Base-by-base conservation (phyloP, 2,113 vertebrate genomes). In the Asarcornis scutulata region DNA sequence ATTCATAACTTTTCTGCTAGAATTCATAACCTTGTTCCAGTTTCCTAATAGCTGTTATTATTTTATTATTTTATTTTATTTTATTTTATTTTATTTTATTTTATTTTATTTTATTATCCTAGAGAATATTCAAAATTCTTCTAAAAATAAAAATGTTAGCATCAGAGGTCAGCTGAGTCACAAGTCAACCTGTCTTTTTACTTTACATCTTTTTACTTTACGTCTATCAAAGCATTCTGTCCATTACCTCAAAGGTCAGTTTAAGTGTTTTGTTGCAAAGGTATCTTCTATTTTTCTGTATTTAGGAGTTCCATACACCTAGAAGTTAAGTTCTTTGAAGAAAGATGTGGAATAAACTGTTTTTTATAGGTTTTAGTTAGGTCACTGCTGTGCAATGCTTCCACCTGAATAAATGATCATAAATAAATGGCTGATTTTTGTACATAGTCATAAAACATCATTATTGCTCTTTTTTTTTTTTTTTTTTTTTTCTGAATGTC, bases 21-120 rank as follows among this genome's bases (percentile, higher is more conserved):
- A 81, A 58, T 42, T 48, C 1, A 0, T 40, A 46, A 84, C 9
- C 14, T 20, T 69, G 11, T 56, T 8, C 8, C 6, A n/a, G 4
- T 81, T 69, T 71, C 44, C 10, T 50, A 9, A 42, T 7, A 42
- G 16, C 2, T 78, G 13, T 69, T 56, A 3, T 31, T 3, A 2
- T 27, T 55, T 46, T 87, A 64, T 38, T 38, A 38, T 53, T 0
- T 9, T 81, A 23, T 50, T 52, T 84, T 50, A 12, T 46, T 4
- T 31, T 3, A 2, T 23, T 55, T 52, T 87, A 64, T 38, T 0
- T 10, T 84, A 23, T 50, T 52, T 84, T 69, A 46, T 36, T 87
- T 68, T 53, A 0, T 10, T 81, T 52, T 52, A 22, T 48, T 84
- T 66, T 81, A 8, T 36, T 77, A 1, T 77, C 25, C 29, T 40